These are phyloP conservation scores for Siniperca chuatsi DNA, from an alignment of 2,113 vertebrate species.

Conservation along the genomic window DNA sequence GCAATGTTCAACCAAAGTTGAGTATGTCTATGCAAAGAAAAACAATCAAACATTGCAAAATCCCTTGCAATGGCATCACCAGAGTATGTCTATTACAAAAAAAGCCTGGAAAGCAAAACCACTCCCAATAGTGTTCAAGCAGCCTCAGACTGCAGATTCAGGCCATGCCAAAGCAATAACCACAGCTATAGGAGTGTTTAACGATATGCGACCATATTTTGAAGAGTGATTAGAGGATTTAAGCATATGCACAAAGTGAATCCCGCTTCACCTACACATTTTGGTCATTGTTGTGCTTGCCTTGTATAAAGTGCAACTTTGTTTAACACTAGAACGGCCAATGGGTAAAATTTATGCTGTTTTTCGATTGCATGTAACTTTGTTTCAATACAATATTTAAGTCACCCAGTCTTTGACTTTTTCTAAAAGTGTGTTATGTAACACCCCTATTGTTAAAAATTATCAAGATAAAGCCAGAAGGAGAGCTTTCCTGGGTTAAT, in stretches of 20 bases:
- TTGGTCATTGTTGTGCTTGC: background rate
- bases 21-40: background rate
- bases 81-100: background rate
- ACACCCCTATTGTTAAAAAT: too few species aligned
- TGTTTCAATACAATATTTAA: too few species aligned
- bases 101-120: background rate
- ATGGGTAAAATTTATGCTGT: too few species aligned
- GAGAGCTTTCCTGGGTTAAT: too few species aligned
- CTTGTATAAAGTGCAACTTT: background rate
- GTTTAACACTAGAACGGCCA: background rate
- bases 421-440: too few species aligned
- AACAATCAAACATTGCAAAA: background rate
- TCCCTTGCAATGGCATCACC: background rate
- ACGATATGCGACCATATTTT: background rate
- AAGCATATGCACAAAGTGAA: background rate
- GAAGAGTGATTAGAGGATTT: background rate
- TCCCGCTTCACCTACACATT: background rate
- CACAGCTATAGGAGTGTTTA: background rate
- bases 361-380: too few species aligned
- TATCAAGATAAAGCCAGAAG: too few species aligned
- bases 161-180: background rate
- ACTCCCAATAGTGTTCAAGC: background rate
- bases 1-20: background rate
- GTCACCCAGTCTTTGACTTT: too few species aligned
- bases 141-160: background rate